phyloP scores from a whole-genome alignment of 2,113 vertebrate species.

The Channa maculata region DNA sequence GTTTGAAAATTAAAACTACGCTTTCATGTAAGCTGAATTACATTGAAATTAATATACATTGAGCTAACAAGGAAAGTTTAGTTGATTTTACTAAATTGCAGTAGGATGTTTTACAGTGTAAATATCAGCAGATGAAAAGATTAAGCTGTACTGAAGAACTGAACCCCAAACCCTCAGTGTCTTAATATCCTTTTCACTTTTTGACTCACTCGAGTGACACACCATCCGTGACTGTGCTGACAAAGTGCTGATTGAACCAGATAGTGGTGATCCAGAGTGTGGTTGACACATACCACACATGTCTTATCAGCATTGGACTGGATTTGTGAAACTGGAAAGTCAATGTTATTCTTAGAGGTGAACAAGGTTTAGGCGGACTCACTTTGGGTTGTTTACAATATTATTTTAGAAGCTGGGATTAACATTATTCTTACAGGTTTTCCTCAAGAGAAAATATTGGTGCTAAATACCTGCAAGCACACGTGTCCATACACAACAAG shows the following conservation, averaged over 20 bases:
- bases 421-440: constrained; percentile 35
- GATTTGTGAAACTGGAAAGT: constrained; percentile 26
- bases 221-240: constrained; percentile 34
- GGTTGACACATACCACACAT: constrained; percentile 25
- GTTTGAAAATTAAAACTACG: too few relatives aligned
- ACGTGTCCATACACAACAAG: not conserved
- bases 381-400: not conserved
- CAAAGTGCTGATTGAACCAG: constrained; percentile 24
- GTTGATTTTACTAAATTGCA: too few relatives aligned
- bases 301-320: constrained; percentile 43
- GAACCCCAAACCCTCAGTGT: constrained; percentile 1
- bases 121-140: not conserved
- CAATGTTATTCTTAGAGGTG: constrained; percentile 41
- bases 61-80: too few relatives aligned
- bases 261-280: constrained; percentile 11
- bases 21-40: too few relatives aligned
- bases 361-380: constrained; percentile 9
- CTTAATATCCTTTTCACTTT: not conserved
- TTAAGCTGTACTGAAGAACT: not conserved
- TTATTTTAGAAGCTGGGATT: constrained; percentile 23
- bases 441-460: not conserved
- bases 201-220: not conserved
- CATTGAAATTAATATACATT: too few relatives aligned
- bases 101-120: too few relatives aligned
- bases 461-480: not conserved